These are phyloP conservation scores for Schizothorax lantsangensis DNA, from an alignment of 2,797 vertebrate genomes.

Conservation along the genomic window DNA sequence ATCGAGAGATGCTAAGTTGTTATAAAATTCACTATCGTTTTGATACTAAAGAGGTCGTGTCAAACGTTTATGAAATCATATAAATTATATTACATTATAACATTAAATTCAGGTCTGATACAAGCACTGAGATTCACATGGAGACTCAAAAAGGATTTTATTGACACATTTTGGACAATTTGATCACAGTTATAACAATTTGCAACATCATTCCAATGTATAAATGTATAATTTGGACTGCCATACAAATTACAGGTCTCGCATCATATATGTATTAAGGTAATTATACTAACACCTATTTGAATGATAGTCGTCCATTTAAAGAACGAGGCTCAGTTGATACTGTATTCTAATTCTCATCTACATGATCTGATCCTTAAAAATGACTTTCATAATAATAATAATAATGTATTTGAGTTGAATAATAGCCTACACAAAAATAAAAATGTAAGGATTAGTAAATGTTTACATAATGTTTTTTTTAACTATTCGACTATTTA, in stretches of 20 bases:
- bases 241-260: neutral
- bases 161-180: neutral
- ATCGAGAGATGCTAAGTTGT: neutral
- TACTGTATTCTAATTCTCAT: neutral
- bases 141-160: neutral
- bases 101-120: neutral
- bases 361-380: neutral
- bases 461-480: neutral
- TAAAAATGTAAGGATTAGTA: neutral
- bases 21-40: neutral
- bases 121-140: neutral
- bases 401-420: neutral
- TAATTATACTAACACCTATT: slow-evolving; percentile 7
- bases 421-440: neutral
- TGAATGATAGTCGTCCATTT: slow-evolving; percentile 22
- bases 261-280: neutral
- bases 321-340: neutral
- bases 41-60: neutral
- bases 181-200: slow-evolving; percentile 2
- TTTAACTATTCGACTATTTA: neutral
- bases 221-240: slow-evolving; percentile 5
- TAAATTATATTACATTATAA: neutral
- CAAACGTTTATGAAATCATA: neutral
- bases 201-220: slow-evolving; percentile 13
- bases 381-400: neutral